Base-by-base conservation (phyloP, 2,888 invertebrate genomes). In the Drosophila macrospina region DNA sequence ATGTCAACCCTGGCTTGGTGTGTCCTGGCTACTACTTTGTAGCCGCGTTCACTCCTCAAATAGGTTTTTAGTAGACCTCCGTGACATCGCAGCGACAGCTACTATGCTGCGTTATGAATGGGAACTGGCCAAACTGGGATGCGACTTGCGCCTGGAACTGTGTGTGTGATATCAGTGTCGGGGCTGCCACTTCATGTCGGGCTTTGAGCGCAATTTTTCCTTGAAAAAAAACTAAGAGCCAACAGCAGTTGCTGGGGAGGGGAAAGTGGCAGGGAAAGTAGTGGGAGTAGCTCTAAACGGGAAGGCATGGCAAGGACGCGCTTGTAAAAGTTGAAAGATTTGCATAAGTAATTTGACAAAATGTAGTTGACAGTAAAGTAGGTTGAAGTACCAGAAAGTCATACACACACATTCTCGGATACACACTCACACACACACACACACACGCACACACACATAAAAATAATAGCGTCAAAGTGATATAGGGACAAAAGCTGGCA, bases 311-410 rank as follows among this genome's bases (percentile, higher is more conserved):
- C 85, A 86, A 80, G 78, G 70, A 78, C 70, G 78, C 83, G 86
- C 75, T 77, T 83, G 85, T 88, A 79, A 83, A 82, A 86, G 81
- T 82, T 83, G 80, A 89, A 84, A 86, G 85, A 89, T 89, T 89
- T 89, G 90, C 89, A 89, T 89, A 89, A 89, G 82, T 86, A 89
- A 88, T 89, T 88, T 87, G 86, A 86, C 88, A 86, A 85, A 86
- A 88, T 87, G 88, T 88, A 88, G 88, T 86, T 86, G 86, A 86
- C 86, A 86, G 88, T 74, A 86, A 81, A 86, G 86, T 79, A 86
- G 77, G 67, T 69, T 74, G 56, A 67, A 75, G 75, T 69, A 56
- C 71, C 73, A 66, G 65, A 66, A 67, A 82, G 75, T 65, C 66
- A 61, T 63, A 61, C 72, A 61, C 36, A 42, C 24, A 52, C 26